Base-by-base conservation (phyloP, 2,888 invertebrate genomes). In the Pediacus dermestoides region DNA sequence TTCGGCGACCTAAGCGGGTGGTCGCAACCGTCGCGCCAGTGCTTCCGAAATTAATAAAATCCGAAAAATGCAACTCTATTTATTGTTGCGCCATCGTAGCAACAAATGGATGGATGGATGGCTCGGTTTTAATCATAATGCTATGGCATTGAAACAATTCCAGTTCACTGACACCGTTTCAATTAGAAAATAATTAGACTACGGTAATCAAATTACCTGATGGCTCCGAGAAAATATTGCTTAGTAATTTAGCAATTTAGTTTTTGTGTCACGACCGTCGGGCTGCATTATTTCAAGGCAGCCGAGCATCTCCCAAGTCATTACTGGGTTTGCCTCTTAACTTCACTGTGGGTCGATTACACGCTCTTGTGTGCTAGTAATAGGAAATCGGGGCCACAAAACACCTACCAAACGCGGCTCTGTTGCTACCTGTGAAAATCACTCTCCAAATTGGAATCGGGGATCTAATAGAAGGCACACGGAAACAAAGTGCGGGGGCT, bases 221-320 rank as follows among this genome's bases (percentile, higher is more conserved):
- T 48, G 51, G 52, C 52, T 52, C 49, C 42, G 47, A 48, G 48
- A 52, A 60, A 58, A 59, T 61, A 57, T 51, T 57, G 60, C 58
- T 57, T 55, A 44, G 60, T 60, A 62, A 63, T 61, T 61, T 54
- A 58, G 58, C 60, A 61, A 62, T 61, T 61, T 61, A 56, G 52
- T 61, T 61, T 60, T 60, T 59, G 40, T 44, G 38, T 47, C 53
- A 46, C 47, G 52, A 46, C 39, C 46, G 26, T 36, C 42, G 44
- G 37, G 30, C 37, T 22, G 43, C 43, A 42, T 52, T 54, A 46
- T 51, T 45, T 46, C 37, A 39, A 49, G 34, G 37, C 18, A 36
- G 32, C 36, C 40, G 38, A 34, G 18, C 27, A 32, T 14, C 30
- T 32, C 30, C 43, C 43, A 39, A 32, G 21, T 41, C 33, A 39